phyloP scores from a whole-genome alignment of 2,113 vertebrate genomes.

The Arizona elegans region DNA sequence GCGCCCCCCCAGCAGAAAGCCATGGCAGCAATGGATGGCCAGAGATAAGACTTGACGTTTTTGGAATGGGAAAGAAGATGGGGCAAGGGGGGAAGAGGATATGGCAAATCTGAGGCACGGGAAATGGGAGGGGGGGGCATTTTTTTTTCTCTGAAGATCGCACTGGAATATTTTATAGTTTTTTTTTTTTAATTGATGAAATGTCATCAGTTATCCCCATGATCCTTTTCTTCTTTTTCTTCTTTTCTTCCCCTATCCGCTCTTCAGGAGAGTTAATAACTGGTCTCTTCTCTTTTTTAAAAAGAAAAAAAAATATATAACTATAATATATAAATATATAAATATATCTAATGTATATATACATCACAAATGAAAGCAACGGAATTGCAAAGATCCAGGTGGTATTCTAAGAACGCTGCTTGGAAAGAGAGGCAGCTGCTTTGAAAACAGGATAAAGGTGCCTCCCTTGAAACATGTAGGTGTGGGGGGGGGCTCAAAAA shows the following conservation, averaged over 20 bases:
- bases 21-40: constrained; percentile 78
- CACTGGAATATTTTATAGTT: constrained; percentile 75
- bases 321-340: constrained; percentile 74
- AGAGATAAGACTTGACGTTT: constrained; percentile 83
- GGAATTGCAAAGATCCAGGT: constrained; percentile 22
- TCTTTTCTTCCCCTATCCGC: constrained; percentile 13
- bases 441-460: constrained; percentile 1
- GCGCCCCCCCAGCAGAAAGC: constrained; percentile 74
- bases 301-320: constrained; percentile 55
- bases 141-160: constrained; percentile 52
- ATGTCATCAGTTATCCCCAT: constrained; percentile 12
- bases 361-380: constrained; percentile 47
- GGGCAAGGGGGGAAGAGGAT: constrained; percentile 16
- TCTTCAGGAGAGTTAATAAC: constrained; percentile 54
- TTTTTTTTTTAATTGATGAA: constrained; percentile 52
- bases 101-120: constrained; percentile 15
- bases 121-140: constrained; percentile 19
- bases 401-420: constrained; percentile 1
- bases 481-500: background rate
- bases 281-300: constrained; percentile 57
- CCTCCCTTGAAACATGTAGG: background rate
- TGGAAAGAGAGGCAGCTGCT: background rate
- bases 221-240: constrained; percentile 11
- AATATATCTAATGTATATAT: constrained; percentile 71
- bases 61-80: constrained; percentile 17